phyloP scores from a whole-genome alignment of 2,113 vertebrate species.

The Nycticryphes semicollaris region DNA sequence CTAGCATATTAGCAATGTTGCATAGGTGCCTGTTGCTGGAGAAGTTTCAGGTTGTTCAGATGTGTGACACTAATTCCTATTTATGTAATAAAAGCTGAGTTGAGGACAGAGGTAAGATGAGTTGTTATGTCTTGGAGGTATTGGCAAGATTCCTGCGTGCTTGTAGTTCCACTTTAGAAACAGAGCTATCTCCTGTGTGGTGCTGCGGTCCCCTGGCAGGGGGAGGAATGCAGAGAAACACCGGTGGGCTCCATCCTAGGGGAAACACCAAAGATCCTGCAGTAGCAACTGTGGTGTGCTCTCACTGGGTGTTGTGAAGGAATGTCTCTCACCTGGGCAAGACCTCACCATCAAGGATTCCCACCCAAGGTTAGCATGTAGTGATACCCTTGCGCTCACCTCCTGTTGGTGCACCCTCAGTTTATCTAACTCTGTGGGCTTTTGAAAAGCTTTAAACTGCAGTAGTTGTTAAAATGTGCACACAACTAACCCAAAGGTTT shows the following conservation, averaged over 20 bases:
- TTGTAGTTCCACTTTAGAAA: background rate
- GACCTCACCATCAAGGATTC: background rate
- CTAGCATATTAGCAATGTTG: background rate
- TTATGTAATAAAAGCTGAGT: background rate
- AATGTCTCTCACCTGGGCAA: background rate
- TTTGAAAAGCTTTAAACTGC: background rate
- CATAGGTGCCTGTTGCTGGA: background rate
- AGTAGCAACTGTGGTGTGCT: rapidly evolving
- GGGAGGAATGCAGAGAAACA: background rate
- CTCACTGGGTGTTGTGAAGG: background rate
- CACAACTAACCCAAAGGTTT: background rate
- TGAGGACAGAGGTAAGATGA: background rate
- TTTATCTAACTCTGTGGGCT: background rate
- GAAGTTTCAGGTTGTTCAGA: background rate
- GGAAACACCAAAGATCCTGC: background rate
- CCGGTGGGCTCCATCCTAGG: background rate
- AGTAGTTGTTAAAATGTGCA: background rate
- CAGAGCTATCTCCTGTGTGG: background rate
- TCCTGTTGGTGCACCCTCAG: background rate
- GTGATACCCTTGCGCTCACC: background rate
- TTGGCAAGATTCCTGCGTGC: background rate
- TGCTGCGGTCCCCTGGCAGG: background rate
- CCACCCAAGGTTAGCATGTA: background rate
- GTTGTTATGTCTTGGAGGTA: rapidly evolving
- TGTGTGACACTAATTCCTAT: background rate